A percentile compares a stretch with the other conserved stretches of the same genome.
These are phyloP conservation scores for Sorex araneus DNA, from an alignment of 2,113 vertebrate species.

Conservation along the genomic window DNA sequence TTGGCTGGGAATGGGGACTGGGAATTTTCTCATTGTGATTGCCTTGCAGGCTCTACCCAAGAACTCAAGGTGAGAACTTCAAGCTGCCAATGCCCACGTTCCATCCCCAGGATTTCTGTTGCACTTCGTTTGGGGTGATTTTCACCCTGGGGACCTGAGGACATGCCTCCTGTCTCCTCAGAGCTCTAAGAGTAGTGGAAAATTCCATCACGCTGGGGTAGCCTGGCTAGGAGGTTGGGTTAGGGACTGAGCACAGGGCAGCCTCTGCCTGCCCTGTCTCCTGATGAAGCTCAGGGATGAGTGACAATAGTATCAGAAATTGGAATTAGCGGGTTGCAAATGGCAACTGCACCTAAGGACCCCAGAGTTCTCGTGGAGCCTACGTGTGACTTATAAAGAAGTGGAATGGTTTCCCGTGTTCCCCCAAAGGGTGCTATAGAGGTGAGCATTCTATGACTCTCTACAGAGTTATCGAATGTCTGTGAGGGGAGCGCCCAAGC, in stretches of 20 bases:
- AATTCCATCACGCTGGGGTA: no score
- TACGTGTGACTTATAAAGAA: neutral
- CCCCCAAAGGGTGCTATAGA: neutral
- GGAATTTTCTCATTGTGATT: neutral
- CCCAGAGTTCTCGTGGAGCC: no score
- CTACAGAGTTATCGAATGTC: neutral
- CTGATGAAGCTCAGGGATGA: neutral
- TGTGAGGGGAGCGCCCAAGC: neutral
- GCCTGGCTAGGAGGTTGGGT: neutral
- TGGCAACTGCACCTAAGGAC: neutral
- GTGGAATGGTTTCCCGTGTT: no score
- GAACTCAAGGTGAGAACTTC: neutral
- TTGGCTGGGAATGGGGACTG: neutral
- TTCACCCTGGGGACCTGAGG: neutral
- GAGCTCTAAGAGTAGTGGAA: neutral
- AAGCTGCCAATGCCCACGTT: neutral
- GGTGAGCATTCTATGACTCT: fast-evolving
- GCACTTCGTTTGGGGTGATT: no score
- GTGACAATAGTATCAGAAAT: neutral
- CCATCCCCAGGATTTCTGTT: neutral
- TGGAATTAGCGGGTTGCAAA: no score
- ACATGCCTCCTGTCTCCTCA: fast-evolving
- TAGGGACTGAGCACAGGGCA: neutral
- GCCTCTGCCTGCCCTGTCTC: fast-evolving
- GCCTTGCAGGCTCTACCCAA: no score